These are phyloP conservation scores for Monoplex corrugatus DNA, from an alignment of 2,888 invertebrate species.

Conservation along the genomic window DNA sequence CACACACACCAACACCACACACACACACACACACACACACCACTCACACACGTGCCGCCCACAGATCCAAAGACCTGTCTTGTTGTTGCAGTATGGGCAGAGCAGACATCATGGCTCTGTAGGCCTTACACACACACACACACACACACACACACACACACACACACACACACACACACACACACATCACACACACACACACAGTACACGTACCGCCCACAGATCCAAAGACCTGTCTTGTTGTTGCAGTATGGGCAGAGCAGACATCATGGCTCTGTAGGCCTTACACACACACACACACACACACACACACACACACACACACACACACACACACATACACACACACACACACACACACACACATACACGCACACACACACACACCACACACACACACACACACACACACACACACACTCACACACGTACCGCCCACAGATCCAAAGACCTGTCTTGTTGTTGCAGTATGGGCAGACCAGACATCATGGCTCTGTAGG, in stretches of 20 bases:
- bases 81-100: too few species aligned
- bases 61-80: too few species aligned
- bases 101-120: too few species aligned
- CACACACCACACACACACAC: background rate
- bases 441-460: background rate
- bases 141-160: background rate
- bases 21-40: too few species aligned
- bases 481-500: background rate
- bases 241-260: too few species aligned
- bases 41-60: too few species aligned
- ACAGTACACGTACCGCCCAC: too few species aligned
- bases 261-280: too few species aligned
- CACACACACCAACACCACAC: too few species aligned
- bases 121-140: too few species aligned
- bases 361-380: background rate
- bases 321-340: background rate
- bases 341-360: background rate
- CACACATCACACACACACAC: background rate
- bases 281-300: too few species aligned
- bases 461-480: background rate
- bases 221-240: too few species aligned
- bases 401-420: background rate
- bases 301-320: background rate
- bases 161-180: background rate
- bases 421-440: slow-evolving; percentile 41